These are phyloP conservation scores for Octonoba sinensis DNA, from an alignment of 2,888 invertebrate genomes.

Conservation along the genomic window DNA sequence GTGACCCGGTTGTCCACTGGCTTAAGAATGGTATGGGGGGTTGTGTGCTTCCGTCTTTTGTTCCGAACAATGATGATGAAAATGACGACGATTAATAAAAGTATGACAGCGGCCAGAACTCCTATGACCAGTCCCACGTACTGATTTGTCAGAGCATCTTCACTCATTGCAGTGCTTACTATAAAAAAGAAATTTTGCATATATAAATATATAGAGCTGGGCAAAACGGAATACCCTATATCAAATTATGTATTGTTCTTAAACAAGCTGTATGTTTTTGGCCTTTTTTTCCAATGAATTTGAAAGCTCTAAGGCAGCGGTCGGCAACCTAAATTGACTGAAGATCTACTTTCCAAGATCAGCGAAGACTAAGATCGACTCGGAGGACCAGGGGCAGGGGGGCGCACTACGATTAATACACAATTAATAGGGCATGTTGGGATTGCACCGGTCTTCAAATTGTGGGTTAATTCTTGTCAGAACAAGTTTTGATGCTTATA, in stretches of 20 bases:
- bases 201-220: neutral
- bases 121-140: constrained; percentile 83
- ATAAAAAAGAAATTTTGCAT: constrained; percentile 5
- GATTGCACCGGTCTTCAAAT: no score
- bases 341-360: no score
- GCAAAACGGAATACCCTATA: neutral
- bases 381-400: no score
- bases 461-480: no score
- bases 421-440: no score
- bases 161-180: constrained; percentile 67
- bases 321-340: no score
- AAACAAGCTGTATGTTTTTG: neutral
- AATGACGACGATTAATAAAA: constrained; percentile 81
- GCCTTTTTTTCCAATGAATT: no score
- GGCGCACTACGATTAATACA: no score
- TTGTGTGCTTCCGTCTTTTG: constrained; percentile 78
- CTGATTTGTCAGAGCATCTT: constrained; percentile 74
- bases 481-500: no score
- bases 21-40: constrained; percentile 69
- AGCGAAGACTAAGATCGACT: no score
- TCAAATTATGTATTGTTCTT: neutral
- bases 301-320: no score
- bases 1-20: constrained; percentile 73
- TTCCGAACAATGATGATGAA: constrained; percentile 81
- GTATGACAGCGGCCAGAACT: constrained; percentile 81